Evolutionary conservation across 2,797 vertebrate genomes (phyloP), one percentile per base, ranked within the genome.

Genomic region (Acrocephalus scirpaceus): DNA sequence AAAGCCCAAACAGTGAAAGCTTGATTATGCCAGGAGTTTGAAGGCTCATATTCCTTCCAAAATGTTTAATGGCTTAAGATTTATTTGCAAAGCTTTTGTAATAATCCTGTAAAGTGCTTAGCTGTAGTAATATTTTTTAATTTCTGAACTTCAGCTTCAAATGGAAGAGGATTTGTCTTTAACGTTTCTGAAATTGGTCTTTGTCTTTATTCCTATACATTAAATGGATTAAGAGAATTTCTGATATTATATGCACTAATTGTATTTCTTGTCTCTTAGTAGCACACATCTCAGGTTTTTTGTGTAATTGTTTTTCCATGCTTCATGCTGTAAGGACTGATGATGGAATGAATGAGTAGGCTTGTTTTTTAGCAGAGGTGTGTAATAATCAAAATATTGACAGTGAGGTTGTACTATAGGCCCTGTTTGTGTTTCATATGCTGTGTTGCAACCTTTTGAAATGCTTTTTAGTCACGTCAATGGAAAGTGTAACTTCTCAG

Each of bases 41-140:
- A 86, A 73, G 56, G 36, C 19, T 92, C 2, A 4, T 81, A 70
- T 76, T 81, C 45, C 36, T 87, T 96, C 64, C 51, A 88, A 64
- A 94, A 66, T 4, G n/a, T 87, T 84, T 90, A 7, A 60, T 90
- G 67, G 44, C 15, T 94, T 88, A 76, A 92, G 88, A 73, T 79
- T 78, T 92, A 73, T 87, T 95, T 95, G 77, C 62, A 82, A 64
- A 88, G 64, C 51, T 95, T 66, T 90, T 87, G 57, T 89, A 76
- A 76, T 90, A 93, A 86, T 81, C 79, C 77, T 84, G 19, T 84
- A 17, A 95, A 90, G 34, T 85, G 38, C 66, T 96, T 92, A 90
- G 53, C 40, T 4, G 6, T 62, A 48, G 19, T 54, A 67, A 71
- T 34, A n/a, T 38, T 38, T 85, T 90, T 71, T 51, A 44, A 73